These are phyloP conservation scores for Boulengerochromis microlepis DNA, from an alignment of 2,113 vertebrate genomes.

Conservation along the genomic window DNA sequence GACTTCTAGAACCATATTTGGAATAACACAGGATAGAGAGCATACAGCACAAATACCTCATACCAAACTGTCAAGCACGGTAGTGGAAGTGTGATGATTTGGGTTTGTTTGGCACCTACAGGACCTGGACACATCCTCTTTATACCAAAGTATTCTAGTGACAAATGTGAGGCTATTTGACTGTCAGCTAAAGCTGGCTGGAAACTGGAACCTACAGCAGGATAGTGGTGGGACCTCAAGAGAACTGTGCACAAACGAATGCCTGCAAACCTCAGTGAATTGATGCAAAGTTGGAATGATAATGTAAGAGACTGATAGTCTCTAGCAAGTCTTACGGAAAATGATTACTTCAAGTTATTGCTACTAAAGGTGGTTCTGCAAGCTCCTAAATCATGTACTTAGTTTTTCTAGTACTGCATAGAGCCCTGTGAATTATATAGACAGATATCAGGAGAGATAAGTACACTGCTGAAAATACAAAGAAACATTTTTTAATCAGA, in stretches of 20 bases:
- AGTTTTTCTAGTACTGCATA: not conserved
- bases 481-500: not conserved
- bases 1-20: not conserved
- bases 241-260: not conserved
- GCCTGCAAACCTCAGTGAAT: not conserved
- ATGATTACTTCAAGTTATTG: not conserved
- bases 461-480: not conserved
- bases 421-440: not conserved
- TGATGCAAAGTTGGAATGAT: not conserved
- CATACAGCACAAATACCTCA: not conserved
- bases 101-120: not conserved
- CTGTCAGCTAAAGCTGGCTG: not conserved
- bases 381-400: not conserved
- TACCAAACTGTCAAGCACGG: not conserved
- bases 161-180: not conserved
- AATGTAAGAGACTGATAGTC: not conserved
- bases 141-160: not conserved
- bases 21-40: not conserved
- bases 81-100: not conserved
- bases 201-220: not conserved
- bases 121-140: not conserved
- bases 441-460: not conserved
- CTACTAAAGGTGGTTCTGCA: not conserved
- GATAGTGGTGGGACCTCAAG: not conserved
- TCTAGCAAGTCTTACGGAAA: not conserved